Evolutionary conservation across 2,888 invertebrate genomes (phyloP).

Genomic region (Lutraria lutraria): DNA sequence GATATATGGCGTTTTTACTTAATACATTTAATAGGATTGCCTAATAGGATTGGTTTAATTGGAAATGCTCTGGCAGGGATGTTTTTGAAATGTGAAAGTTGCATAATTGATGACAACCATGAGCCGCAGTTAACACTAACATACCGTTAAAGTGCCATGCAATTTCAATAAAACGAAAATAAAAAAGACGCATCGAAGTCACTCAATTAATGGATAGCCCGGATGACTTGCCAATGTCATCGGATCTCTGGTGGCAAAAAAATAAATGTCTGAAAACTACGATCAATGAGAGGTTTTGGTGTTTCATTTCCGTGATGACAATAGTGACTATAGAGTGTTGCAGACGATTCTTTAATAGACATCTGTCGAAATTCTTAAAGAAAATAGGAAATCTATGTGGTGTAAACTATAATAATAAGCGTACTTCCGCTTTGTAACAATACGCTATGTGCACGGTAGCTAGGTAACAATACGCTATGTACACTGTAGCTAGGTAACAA

Average conservation of each 20-base stretch:
- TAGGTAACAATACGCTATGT: too few relatives aligned
- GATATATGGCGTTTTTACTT: too few relatives aligned
- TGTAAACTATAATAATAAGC: too few relatives aligned
- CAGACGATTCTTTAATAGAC: background rate
- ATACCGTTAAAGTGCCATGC: background rate
- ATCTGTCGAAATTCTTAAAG: background rate
- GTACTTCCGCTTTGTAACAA: too few relatives aligned
- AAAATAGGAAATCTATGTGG: too few relatives aligned
- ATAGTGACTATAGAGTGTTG: background rate
- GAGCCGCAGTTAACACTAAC: background rate
- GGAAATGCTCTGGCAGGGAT: too few relatives aligned
- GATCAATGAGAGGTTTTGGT: background rate
- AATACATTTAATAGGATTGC: too few relatives aligned
- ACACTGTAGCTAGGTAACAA: too few relatives aligned
- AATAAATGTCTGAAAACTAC: background rate
- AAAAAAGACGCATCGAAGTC: background rate
- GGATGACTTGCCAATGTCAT: background rate
- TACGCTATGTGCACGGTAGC: too few relatives aligned
- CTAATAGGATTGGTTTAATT: too few relatives aligned
- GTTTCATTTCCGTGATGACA: constrained; percentile 13
- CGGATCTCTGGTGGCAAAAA: background rate
- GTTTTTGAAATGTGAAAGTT: too few relatives aligned
- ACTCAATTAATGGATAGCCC: background rate
- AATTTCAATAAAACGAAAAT: background rate
- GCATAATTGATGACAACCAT: too few relatives aligned